These are phyloP conservation scores for Rousettus madagascariensis DNA, from an alignment of 2,797 vertebrate genomes.

Conservation along the genomic window DNA sequence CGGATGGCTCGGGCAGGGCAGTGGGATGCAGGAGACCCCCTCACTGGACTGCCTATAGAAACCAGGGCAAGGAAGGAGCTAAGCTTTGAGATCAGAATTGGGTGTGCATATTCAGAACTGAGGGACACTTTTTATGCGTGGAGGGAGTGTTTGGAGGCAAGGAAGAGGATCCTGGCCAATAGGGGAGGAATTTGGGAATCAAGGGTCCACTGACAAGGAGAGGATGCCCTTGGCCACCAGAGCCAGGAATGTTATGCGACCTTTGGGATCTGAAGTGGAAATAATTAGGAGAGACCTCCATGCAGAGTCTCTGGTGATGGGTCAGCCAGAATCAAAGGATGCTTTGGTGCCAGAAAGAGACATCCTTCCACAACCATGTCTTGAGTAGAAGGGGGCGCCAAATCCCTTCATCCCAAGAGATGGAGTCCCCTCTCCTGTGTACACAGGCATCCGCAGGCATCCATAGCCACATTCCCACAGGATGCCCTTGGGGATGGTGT, in stretches of 20 bases:
- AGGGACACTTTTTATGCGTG: neutral
- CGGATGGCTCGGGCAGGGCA: fast-evolving
- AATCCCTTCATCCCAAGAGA: too few relatives aligned
- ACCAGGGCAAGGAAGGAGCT: neutral
- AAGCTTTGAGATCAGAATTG: neutral
- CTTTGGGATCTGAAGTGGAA: neutral
- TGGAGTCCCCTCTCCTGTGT: neutral
- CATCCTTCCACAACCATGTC: neutral
- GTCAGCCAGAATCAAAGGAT: neutral
- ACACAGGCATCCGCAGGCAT: neutral
- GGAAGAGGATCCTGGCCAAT: neutral
- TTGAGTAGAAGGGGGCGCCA: neutral
- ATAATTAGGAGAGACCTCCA: neutral
- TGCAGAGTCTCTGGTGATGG: neutral
- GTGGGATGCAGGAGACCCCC: neutral
- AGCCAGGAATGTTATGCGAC: neutral
- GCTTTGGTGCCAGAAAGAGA: neutral
- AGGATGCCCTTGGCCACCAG: neutral
- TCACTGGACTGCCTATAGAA: neutral
- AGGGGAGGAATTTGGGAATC: neutral
- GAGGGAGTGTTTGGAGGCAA: neutral
- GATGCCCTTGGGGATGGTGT: neutral
- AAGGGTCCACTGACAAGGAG: neutral
- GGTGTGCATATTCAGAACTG: neutral
- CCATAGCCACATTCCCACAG: neutral